Evolutionary conservation across 2,888 invertebrate species (phyloP).

Genomic region (Melanchra persicariae): DNA sequence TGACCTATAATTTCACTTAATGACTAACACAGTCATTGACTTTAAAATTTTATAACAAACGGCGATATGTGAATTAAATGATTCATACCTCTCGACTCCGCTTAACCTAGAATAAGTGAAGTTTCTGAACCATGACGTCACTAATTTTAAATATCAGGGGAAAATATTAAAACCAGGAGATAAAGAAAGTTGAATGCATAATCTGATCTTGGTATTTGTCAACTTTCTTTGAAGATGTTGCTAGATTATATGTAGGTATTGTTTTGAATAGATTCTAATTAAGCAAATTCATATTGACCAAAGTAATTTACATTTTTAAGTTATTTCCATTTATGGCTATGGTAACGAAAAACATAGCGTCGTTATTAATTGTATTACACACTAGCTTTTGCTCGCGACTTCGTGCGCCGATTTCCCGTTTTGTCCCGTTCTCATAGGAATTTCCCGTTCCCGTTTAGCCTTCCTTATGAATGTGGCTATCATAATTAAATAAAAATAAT

Average conservation of each 20-base stretch:
- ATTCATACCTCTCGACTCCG: slow-evolving; percentile 32
- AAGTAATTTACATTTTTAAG: slow-evolving; percentile 7
- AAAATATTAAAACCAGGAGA: slow-evolving; percentile 36
- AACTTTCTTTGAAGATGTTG: slow-evolving; percentile 31
- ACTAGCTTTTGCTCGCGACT: too few species aligned
- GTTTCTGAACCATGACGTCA: slow-evolving; percentile 48
- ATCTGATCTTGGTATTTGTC: slow-evolving; percentile 13
- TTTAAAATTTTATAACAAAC: slow-evolving; percentile 10
- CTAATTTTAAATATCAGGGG: background rate
- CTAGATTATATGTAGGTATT: background rate
- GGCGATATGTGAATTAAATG: slow-evolving; percentile 28
- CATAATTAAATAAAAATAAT: too few species aligned
- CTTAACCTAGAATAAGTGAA: slow-evolving; percentile 45
- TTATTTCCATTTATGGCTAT: too few species aligned
- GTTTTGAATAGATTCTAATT: background rate
- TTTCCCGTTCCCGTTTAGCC: too few species aligned
- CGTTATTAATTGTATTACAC: too few species aligned
- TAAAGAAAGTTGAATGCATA: slow-evolving; percentile 41
- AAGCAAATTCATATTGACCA: background rate
- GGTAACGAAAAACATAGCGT: too few species aligned
- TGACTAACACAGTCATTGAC: slow-evolving; percentile 52
- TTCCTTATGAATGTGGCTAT: too few species aligned
- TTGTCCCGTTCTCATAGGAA: too few species aligned
- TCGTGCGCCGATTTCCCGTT: too few species aligned
- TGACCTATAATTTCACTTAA: slow-evolving; percentile 49